These are phyloP conservation scores for Cryptus viduatorius DNA, from an alignment of 2,888 invertebrate genomes.

Conservation along the genomic window DNA sequence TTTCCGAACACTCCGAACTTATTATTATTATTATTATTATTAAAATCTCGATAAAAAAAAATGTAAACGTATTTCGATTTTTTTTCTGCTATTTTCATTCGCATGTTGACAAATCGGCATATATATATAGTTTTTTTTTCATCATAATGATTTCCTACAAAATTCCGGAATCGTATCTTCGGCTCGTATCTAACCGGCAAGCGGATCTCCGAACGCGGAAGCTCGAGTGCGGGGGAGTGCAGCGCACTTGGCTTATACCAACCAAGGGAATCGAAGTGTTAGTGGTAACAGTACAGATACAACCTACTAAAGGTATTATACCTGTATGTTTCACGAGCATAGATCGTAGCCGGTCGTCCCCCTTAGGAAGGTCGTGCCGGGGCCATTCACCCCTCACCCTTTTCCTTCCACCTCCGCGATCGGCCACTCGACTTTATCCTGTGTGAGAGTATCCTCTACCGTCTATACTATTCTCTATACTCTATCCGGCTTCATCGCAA, in stretches of 20 bases:
- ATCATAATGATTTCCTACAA: not conserved
- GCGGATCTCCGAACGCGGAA: conserved; percentile 75
- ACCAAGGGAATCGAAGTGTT: conserved; percentile 6
- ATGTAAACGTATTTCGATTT: too few species aligned
- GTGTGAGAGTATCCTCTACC: conserved; percentile 39
- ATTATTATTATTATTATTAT: too few species aligned
- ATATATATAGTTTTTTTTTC: too few species aligned
- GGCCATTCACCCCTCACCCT: conserved; percentile 79
- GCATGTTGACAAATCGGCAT: too few species aligned
- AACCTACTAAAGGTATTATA: conserved; percentile 31
- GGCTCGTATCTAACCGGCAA: conserved; percentile 58
- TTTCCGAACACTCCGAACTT: too few species aligned
- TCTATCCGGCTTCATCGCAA: conserved; percentile 64
- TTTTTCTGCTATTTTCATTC: too few species aligned
- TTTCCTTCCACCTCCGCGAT: conserved; percentile 72
- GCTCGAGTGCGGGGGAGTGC: conserved; percentile 73
- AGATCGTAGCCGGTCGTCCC: conserved; percentile 64
- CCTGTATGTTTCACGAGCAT: conserved; percentile 48
- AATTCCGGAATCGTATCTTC: conserved; percentile 1
- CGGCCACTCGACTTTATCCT: conserved; percentile 56
- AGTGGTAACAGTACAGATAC: conserved; percentile 39
- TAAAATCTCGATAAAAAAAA: too few species aligned
- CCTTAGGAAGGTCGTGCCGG: conserved; percentile 77
- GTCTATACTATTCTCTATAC: conserved; percentile 39
- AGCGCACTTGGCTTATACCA: conserved; percentile 34